Evolutionary conservation across 2,797 vertebrate species (phyloP).

Genomic region (Lagocephalus sceleratus): DNA sequence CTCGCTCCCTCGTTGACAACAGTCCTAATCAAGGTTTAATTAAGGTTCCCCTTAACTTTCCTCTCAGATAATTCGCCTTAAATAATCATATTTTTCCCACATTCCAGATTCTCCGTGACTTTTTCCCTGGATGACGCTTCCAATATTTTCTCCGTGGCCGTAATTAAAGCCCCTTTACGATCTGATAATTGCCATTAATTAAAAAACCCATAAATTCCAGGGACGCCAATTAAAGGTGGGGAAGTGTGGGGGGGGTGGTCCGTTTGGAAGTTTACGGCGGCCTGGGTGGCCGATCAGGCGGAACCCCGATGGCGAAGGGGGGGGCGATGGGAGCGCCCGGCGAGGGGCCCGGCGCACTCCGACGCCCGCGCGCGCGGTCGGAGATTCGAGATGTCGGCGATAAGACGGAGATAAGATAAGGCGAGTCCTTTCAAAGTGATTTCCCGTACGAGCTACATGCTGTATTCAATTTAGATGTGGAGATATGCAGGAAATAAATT

Average conservation of each 20-base stretch:
- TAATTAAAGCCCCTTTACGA: conserved; percentile 68
- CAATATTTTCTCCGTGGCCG: conserved; percentile 43
- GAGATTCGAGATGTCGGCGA: conserved; percentile 67
- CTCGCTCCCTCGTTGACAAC: conserved; percentile 51
- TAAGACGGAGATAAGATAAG: conserved; percentile 79
- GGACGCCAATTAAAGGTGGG: conserved; percentile 65
- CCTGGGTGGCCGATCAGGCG: conserved; percentile 23
- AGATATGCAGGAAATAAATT: conserved; percentile 77
- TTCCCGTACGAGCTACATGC: conserved; percentile 64
- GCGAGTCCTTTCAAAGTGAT: conserved; percentile 71
- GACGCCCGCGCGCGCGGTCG: conserved; percentile 56
- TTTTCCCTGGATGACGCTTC: conserved; percentile 56
- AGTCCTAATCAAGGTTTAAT: conserved; percentile 61
- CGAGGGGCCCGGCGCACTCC: conserved; percentile 32
- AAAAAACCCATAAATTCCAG: conserved; percentile 62
- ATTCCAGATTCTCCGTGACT: conserved; percentile 41
- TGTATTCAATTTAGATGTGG: conserved; percentile 80
- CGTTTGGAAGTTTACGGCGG: conserved; percentile 49
- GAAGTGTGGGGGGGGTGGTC: no score
- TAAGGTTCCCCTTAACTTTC: conserved; percentile 62
- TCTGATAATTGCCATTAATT: conserved; percentile 74
- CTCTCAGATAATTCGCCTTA: conserved; percentile 66
- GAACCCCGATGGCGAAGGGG: conserved; percentile 17
- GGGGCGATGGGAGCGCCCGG: conserved; percentile 34
- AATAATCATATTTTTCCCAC: conserved; percentile 52